Conservation (phyloP, 2,113 vertebrate species). For the Podarcis cretensis region DNA sequence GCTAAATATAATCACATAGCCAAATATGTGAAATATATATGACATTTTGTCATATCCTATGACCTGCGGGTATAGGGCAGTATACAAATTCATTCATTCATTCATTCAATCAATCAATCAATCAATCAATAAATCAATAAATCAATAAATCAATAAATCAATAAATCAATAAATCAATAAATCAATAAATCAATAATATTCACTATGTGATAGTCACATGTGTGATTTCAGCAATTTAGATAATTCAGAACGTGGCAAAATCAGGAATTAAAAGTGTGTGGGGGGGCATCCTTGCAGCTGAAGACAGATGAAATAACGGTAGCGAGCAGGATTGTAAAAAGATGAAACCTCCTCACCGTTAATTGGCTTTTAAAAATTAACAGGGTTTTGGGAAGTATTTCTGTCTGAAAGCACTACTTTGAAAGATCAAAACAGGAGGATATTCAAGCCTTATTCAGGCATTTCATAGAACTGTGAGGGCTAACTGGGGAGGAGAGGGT, state of each 20-base stretch:
- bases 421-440: background rate
- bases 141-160: too few species aligned
- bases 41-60: background rate
- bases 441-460: background rate
- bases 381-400: background rate
- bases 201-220: too few species aligned
- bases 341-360: background rate
- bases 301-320: background rate
- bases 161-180: too few species aligned
- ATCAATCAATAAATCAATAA: too few species aligned
- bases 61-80: too few species aligned
- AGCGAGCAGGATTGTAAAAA: background rate
- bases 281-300: background rate
- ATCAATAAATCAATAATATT: background rate
- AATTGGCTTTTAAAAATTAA: background rate
- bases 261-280: background rate
- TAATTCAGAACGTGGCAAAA: background rate
- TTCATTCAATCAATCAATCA: too few species aligned
- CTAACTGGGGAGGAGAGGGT: background rate
- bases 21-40: background rate
- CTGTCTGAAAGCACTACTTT: background rate
- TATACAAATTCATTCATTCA: too few species aligned
- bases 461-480: background rate
- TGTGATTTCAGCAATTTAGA: background rate
- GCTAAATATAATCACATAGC: background rate